Base-by-base conservation (phyloP, 1,140 invertebrate genomes). In the Babylonia areolata region DNA sequence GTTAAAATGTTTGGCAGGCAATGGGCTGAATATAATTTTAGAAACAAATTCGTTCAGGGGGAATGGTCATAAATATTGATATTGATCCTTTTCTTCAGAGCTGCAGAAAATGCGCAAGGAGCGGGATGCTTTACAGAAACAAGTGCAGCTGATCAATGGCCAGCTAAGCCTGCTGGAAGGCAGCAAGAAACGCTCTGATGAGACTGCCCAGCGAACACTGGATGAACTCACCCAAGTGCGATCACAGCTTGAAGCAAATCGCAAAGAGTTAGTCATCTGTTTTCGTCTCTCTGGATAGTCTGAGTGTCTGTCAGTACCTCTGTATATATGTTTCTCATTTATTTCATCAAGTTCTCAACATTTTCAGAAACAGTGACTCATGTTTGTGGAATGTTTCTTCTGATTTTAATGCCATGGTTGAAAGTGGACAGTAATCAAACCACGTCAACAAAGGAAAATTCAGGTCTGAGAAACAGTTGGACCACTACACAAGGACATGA, bases 111-210 rank as follows among this genome's bases (percentile, higher is more conserved):
- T 89, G 3, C 71, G 71, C 46, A 86, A 88, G 81, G 92, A 93
- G 81, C 90, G 91, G 39, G 92, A 91, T 69, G 91, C 89, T 23
- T 86, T 92, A 35, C 91, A 92, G 85, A 92, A 91, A 77, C 90
- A 92, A 78, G 90, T 92, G 12, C 90, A 90, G 5, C 85, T 92
- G 2, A 87, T 93, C 9, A 91, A 91, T 80, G 91, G 91, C 17
- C 91, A 92, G 85, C 85, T 93, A 64, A 80, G 88, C 9, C 85
- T 93, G 77, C 87, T 91, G n/a, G 92, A 93, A 81, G 89, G 91
- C 42, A 92, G 91, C 89, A 92, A 93, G 78, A 91, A 91, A 85
- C 86, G 91, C 40, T 79, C 89, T 11, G 91, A 92, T 37, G 91
- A 92, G 69, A 88, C 89, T 0, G 88, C 90, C 3, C 89, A 91